A percentile compares a stretch with the other conserved stretches of the same genome.
These are phyloP conservation scores for Lutjanus campechanus DNA, from an alignment of 2,797 vertebrate genomes.

Conservation along the genomic window DNA sequence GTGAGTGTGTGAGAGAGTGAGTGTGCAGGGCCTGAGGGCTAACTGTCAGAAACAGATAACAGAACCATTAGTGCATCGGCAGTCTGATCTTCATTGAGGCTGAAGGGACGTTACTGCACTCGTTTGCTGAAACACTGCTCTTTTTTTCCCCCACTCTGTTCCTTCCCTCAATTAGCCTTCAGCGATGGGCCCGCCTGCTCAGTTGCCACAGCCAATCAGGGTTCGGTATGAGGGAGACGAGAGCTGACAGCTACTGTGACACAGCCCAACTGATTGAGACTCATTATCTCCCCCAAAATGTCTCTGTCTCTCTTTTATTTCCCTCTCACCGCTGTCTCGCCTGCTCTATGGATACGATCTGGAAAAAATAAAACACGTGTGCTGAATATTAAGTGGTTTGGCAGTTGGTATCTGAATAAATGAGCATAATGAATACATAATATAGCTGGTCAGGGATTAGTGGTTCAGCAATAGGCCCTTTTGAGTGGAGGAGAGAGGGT, in stretches of 20 bases:
- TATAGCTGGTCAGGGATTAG: conserved; percentile 45
- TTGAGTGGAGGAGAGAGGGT: conserved; percentile 3
- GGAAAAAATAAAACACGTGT: conserved; percentile 12
- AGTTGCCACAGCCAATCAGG: conserved; percentile 52
- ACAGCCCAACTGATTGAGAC: conserved; percentile 33
- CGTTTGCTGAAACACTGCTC: conserved; percentile 53
- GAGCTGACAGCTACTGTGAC: conserved; percentile 49
- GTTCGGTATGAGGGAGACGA: conserved; percentile 19
- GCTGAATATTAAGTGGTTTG: conserved; percentile 45
- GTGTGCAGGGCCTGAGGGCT: conserved; percentile 44
- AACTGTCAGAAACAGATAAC: conserved; percentile 65
- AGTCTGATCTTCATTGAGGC: conserved; percentile 51
- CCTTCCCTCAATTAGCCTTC: conserved; percentile 26
- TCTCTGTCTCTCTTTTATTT: background rate
- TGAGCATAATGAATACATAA: conserved; percentile 57
- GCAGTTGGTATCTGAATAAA: conserved; percentile 46
- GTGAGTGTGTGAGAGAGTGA: conserved; percentile 22
- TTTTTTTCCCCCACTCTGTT: conserved; percentile 8
- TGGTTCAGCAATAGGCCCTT: conserved; percentile 23
- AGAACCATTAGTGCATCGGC: conserved; percentile 41
- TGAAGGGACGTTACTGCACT: conserved; percentile 48
- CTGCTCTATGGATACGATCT: conserved; percentile 14
- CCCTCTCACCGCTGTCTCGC: background rate
- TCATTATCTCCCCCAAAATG: conserved; percentile 42
- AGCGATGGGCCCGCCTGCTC: conserved; percentile 39